Evolutionary conservation across 2,113 vertebrate genomes (phyloP), one percentile per base, ranked within the genome.

Genomic region (Canis aureus): DNA sequence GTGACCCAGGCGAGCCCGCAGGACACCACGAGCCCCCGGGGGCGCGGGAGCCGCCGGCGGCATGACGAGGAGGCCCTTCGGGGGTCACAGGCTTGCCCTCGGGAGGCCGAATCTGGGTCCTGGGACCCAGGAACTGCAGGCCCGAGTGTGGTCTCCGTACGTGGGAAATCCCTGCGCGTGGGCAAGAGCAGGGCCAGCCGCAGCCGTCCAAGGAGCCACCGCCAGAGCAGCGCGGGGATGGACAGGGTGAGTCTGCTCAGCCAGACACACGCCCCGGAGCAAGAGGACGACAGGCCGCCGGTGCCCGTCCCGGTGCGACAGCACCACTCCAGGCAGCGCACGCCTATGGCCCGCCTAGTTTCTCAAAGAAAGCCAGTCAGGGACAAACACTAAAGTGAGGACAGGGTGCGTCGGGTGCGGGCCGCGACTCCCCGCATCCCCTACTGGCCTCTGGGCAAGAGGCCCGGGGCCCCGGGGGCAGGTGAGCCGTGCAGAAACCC

Each of bases 261-360:
- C 43, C 43, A 1, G 43, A 43, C 43, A 43, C 43, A 43, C 7
- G 43, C 43, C 43, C 43, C 43, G 43, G 43, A 43, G 43, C 43
- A 43, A 43, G 43, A 43, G 43, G 43, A 43, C 43, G 6, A 43
- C 43, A 43, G 43, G 43, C 43, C 43, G 43, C 43, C 43, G 43
- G 43, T 43, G 43, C 6, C 43, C 0, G 43, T 43, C 43, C 43
- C 7, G 43, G 43, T 6, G 43, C 43, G 43, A 43, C 43, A 43
- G 43, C 43, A 43, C 43, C 0, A 20, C n/a, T 0, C 1, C 9
- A 12, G 88, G 73, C 60, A 12, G 3, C 60, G 57, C 0, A 17
- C 1, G 0, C 9, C 23, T 0, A 12, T 0, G 12, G 5, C 82
- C 32, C 8, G 29, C 8, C 59, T 2, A 11, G 71, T 32, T 55